Base-by-base conservation (phyloP, 2,797 vertebrate genomes). In the Enteromius treurensis region DNA sequence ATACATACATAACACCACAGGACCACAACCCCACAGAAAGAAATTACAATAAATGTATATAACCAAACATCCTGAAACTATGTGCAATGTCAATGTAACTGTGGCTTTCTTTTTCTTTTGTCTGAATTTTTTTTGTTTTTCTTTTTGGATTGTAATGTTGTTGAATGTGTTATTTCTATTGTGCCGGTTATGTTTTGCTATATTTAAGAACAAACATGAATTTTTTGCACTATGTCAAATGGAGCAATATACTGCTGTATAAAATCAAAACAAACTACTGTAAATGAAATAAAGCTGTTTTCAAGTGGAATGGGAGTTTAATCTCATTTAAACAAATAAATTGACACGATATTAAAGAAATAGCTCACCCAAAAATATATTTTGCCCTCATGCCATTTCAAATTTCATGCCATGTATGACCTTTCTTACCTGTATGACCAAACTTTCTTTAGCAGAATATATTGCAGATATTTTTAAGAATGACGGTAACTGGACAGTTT, bases 211-310 rank as follows among this genome's bases (percentile, higher is more conserved):
- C 84, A 93, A 93, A 91, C 91, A 89, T 88, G 34, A 89, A 88
- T 92, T 91, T 95, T 88, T 96, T 95, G 95, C 94, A 96, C 94
- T 94, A 91, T 92, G 92, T 87, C 86, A 92, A 92, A 92, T 92
- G 91, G 90, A 95, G 94, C 95, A 95, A 95, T 95, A 95, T 88
- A 93, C 90, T 82, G 60, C 80, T 82, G 80, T 75, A 67, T 67
- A 76, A 82, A 75, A 53, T 64, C 10, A 55, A 74, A 75, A 37
- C 58, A 34, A 15, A 70, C 37, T 88, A 82, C 84, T 93, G 89
- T 91, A 89, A 88, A 90, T 89, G 6, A 89, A 94, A 95, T 95
- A 95, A 95, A 95, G 87, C 80, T 88, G 89, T 92, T 94, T 94
- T 93, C 90, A 93, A 86, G 89, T 89, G 91, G 90, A 90, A 89